These are phyloP conservation scores for Hemicrepidius hirtus DNA, from an alignment of 2,888 invertebrate species.

Conservation along the genomic window DNA sequence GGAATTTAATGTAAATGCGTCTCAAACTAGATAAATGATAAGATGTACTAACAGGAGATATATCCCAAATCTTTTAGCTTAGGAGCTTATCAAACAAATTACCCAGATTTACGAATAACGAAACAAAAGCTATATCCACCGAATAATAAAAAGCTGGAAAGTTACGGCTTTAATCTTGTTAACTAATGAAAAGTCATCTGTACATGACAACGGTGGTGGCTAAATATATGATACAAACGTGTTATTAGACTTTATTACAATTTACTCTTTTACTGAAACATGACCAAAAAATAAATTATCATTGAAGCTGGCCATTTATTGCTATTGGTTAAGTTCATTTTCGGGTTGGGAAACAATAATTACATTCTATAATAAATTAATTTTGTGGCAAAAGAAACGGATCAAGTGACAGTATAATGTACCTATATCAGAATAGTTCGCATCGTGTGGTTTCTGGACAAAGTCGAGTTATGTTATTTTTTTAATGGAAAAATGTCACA, in stretches of 20 bases:
- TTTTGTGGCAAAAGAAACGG: no score
- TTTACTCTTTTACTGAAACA: background rate
- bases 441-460: no score
- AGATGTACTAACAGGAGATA: constrained; percentile 8
- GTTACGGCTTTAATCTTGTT: constrained; percentile 17
- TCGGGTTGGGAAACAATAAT: no score
- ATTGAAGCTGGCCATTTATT: no score
- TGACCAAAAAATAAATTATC: no score
- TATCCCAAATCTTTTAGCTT: constrained; percentile 14
- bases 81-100: constrained; percentile 16
- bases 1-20: constrained; percentile 2
- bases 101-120: constrained; percentile 26
- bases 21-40: constrained; percentile 21
- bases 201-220: background rate
- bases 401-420: no score
- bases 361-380: no score
- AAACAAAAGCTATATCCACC: constrained; percentile 10
- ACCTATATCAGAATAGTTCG: no score
- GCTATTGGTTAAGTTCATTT: no score
- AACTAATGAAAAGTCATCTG: constrained; percentile 24
- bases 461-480: no score
- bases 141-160: constrained; percentile 20
- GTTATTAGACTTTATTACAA: constrained; percentile 2
- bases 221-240: background rate
- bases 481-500: no score